Evolutionary conservation across 2,113 vertebrate species (phyloP).

Genomic region (Gavialis gangeticus): DNA sequence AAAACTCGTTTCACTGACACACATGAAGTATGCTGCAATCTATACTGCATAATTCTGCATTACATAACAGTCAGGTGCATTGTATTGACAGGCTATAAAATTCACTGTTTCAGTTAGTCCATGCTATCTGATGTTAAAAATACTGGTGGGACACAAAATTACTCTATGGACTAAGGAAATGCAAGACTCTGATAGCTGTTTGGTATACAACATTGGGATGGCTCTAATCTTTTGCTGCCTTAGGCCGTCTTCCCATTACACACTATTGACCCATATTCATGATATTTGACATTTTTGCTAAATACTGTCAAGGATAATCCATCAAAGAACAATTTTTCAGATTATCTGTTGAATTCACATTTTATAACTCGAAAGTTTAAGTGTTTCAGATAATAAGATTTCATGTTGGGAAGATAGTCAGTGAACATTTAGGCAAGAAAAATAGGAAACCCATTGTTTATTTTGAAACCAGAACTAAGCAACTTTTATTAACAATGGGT

Average conservation of each 20-base stretch:
- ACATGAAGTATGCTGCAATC: background rate
- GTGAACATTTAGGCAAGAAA: background rate
- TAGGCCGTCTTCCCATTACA: background rate
- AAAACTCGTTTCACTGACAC: background rate
- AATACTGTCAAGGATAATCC: conserved; percentile 13
- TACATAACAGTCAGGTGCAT: background rate
- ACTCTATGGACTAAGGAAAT: background rate
- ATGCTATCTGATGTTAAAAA: background rate
- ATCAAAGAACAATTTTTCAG: background rate
- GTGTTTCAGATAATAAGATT: conserved; percentile 1
- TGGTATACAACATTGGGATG: background rate
- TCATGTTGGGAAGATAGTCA: background rate
- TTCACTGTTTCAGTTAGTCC: background rate
- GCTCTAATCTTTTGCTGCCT: background rate
- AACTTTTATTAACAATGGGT: background rate
- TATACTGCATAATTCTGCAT: background rate
- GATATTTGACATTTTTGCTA: conserved; percentile 32
- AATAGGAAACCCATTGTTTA: background rate
- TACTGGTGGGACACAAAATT: background rate
- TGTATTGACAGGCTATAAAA: background rate
- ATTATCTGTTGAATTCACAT: conserved; percentile 6
- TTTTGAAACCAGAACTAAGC: background rate
- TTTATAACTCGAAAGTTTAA: background rate
- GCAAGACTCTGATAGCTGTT: background rate
- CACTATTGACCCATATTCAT: conserved; percentile 11